Evolutionary conservation across 2,797 vertebrate genomes (phyloP), one percentile per base, ranked within the genome.

Genomic region (Enteromius trimaculatus): DNA sequence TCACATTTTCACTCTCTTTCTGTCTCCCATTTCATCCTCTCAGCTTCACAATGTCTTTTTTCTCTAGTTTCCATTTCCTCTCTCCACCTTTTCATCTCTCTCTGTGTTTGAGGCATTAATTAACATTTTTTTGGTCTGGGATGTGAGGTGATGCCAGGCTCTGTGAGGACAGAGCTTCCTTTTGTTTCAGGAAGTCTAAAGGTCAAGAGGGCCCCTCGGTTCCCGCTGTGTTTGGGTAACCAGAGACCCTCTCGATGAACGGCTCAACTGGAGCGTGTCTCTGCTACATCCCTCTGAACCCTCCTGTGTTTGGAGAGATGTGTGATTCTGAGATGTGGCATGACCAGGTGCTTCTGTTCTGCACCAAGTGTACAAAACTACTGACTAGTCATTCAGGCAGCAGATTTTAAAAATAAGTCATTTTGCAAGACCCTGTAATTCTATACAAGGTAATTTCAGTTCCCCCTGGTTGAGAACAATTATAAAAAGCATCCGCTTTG

Each of bases 101-200:
- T 44, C 58, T 10, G 42, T 83, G 55, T 68, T 82, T 64, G 68
- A 90, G 90, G 86, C 89, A 91, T 91, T 92, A 92, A 93, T 94
- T 94, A 93, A 92, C 90, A 92, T 93, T 93, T 92, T 91, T 92
- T 90, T 39, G 90, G 87, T 71, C 90, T 90, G 82, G 90, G 81
- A 90, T 88, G 89, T 89, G 90, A 58, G 85, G 19, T 79, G 76
- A 86, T 90, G 80, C 68, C 87, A 89, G 84, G 76, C 81, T 90
- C 86, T 47, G 49, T 89, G 85, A 79, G 76, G 31, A 84, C 76
- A 79, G 82, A 71, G 60, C 31, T 21, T 49, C 34, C 76, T 84
- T 92, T 94, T 94, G 93, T 94, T 91, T 87, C 84, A 68, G 44
- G 42, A 51, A 66, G 55, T 82, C 47, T 83, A n/a, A 78, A 80